Percentiles rank a stretch among this genome's conserved stretches.
Evolutionary conservation across 1,140 invertebrate genomes (phyloP).

Genomic region (Cylas formicarius): DNA sequence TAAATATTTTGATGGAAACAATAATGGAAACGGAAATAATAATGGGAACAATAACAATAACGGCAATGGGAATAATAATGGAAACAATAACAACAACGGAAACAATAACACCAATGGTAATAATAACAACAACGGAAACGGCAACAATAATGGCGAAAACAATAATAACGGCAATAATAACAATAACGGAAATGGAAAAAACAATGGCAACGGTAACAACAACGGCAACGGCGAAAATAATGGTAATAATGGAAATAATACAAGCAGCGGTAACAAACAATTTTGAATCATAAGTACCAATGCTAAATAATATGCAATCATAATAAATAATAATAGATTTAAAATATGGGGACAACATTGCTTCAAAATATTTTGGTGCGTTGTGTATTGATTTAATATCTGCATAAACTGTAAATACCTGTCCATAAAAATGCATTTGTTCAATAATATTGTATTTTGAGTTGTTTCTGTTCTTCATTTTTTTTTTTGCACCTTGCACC

Average conservation of each 20-base stretch:
- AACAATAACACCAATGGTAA: not conserved
- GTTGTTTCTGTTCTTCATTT: too few relatives aligned
- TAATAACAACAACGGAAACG: constrained; percentile 1
- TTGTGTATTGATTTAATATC: too few relatives aligned
- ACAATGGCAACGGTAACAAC: constrained; percentile 9
- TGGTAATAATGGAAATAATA: constrained; percentile 4
- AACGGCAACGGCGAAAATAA: constrained; percentile 8
- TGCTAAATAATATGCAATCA: too few relatives aligned
- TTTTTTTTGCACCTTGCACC: too few relatives aligned
- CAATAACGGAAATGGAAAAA: constrained; percentile 7
- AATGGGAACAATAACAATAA: constrained; percentile 1
- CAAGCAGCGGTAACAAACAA: constrained; percentile 9
- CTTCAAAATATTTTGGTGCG: too few relatives aligned
- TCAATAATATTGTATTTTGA: too few relatives aligned
- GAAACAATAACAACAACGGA: not conserved
- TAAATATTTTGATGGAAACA: too few relatives aligned
- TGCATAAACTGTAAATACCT: too few relatives aligned
- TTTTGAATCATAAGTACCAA: too few relatives aligned
- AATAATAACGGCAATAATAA: constrained; percentile 10
- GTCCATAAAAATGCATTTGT: too few relatives aligned
- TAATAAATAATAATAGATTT: too few relatives aligned
- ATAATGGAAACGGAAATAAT: constrained; percentile 2
- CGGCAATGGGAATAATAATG: not conserved
- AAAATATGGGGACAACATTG: too few relatives aligned
- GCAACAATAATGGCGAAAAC: constrained; percentile 3